Percentiles rank a stretch among this genome's conserved stretches.
phyloP scores from a whole-genome alignment of 2,797 vertebrate species.

The Poecilia picta region DNA sequence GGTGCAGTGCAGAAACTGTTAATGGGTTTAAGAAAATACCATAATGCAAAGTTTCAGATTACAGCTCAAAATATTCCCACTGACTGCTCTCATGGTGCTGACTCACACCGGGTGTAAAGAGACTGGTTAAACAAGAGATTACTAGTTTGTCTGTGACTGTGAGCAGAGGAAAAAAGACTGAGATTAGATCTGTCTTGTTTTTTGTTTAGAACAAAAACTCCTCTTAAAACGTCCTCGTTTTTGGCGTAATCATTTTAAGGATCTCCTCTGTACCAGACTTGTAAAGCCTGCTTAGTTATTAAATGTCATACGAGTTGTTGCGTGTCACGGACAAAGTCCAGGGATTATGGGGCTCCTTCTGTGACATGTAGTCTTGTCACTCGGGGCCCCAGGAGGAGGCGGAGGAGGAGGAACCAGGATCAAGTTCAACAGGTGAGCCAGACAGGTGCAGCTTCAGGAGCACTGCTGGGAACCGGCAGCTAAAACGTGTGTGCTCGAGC shows the following conservation, averaged over 20 bases:
- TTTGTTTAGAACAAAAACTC: constrained; percentile 21
- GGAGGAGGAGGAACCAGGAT: constrained; percentile 65
- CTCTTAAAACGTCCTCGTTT: constrained; percentile 25
- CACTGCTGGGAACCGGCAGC: constrained; percentile 57
- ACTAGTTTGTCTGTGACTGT: constrained; percentile 9
- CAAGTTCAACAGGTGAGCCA: constrained; percentile 78
- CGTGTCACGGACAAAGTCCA: constrained; percentile 14
- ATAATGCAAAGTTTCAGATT: constrained; percentile 62
- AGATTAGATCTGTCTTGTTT: constrained; percentile 27
- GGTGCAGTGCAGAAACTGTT: neutral
- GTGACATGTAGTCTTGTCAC: constrained; percentile 45
- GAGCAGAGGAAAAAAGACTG: constrained; percentile 26
- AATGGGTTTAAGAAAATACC: constrained; percentile 1
- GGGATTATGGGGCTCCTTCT: constrained; percentile 13
- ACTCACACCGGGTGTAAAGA: constrained; percentile 10
- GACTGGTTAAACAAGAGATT: constrained; percentile 12
- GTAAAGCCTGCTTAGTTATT: neutral
- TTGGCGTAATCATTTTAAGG: constrained; percentile 18
- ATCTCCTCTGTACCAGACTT: constrained; percentile 7
- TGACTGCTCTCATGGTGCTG: neutral
- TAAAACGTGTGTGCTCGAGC: constrained; percentile 41
- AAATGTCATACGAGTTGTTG: constrained; percentile 3
- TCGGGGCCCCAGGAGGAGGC: constrained; percentile 34
- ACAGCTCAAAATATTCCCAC: neutral
- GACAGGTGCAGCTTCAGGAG: constrained; percentile 66